A percentile compares a stretch with the other conserved stretches of the same genome.
phyloP scores from a whole-genome alignment of 2,113 vertebrate genomes.

The Oophaga pumilio region DNA sequence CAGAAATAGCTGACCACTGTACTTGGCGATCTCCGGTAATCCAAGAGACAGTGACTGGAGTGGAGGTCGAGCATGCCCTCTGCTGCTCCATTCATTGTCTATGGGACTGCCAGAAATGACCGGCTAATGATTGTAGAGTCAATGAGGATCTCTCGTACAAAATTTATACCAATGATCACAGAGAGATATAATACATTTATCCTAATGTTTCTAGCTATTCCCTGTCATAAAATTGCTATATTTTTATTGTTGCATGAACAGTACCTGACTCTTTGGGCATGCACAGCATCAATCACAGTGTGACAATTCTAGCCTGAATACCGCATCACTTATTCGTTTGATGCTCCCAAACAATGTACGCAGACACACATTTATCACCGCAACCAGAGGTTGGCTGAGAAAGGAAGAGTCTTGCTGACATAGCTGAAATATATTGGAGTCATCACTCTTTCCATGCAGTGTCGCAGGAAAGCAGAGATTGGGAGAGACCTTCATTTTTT shows the following conservation, averaged over 20 bases:
- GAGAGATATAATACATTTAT: not conserved
- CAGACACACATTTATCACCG: slow-evolving; percentile 47
- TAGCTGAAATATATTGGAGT: slow-evolving; percentile 46
- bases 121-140: slow-evolving; percentile 7
- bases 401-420: slow-evolving; percentile 55
- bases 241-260: slow-evolving; percentile 43
- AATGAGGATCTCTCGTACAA: not conserved
- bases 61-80: too few relatives aligned
- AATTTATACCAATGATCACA: not conserved
- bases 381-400: slow-evolving; percentile 25
- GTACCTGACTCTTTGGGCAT: slow-evolving; percentile 27
- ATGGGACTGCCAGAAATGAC: not conserved
- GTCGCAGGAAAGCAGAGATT: slow-evolving; percentile 11
- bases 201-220: slow-evolving; percentile 1
- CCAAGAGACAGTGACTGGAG: too few relatives aligned
- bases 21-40: too few relatives aligned
- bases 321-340: slow-evolving; percentile 52
- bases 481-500: slow-evolving; percentile 40
- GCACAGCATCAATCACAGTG: slow-evolving; percentile 45
- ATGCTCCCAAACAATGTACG: slow-evolving; percentile 33
- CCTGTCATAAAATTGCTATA: slow-evolving; percentile 31
- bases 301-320: slow-evolving; percentile 48
- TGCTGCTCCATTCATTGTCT: not conserved
- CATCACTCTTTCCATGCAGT: slow-evolving; percentile 30
- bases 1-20: too few relatives aligned